Conservation (phyloP, 2,113 vertebrate genomes). For the Embiotoca jacksoni region DNA sequence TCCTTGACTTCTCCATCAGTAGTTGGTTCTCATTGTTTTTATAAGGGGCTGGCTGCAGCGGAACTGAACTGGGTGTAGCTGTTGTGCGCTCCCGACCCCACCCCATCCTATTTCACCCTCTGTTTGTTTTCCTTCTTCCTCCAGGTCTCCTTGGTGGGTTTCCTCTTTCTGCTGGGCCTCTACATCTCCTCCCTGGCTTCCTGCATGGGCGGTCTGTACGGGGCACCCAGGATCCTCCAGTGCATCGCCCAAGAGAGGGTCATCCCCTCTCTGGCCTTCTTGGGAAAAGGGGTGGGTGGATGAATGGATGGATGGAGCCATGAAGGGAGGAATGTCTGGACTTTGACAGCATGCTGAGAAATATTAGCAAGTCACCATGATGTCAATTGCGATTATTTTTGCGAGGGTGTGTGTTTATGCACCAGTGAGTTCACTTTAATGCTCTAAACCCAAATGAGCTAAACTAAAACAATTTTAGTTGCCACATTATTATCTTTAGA, state of each 20-base stretch:
- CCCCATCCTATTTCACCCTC: slow-evolving; percentile 80
- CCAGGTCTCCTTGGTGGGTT: slow-evolving; percentile 97
- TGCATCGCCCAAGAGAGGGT: slow-evolving; percentile 97
- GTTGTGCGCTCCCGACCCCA: slow-evolving; percentile 63
- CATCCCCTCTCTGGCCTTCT: slow-evolving; percentile 88
- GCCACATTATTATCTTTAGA: not conserved
- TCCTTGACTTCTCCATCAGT: slow-evolving; percentile 45
- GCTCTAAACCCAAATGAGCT: not conserved
- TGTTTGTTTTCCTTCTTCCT: slow-evolving; percentile 82
- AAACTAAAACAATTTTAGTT: not conserved
- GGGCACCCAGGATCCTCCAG: slow-evolving; percentile 96
- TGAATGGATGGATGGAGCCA: slow-evolving; percentile 13
- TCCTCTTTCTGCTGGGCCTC: slow-evolving; percentile 96
- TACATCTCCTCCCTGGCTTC: slow-evolving; percentile 98
- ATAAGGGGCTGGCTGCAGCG: slow-evolving; percentile 72
- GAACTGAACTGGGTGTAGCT: slow-evolving; percentile 80
- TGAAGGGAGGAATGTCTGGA: slow-evolving; percentile 27
- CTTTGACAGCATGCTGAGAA: not conserved
- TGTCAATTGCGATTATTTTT: slow-evolving; percentile 3
- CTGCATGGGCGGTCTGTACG: slow-evolving; percentile 97
- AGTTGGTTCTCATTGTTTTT: slow-evolving; percentile 67
- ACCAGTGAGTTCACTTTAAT: not conserved
- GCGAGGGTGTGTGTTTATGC: slow-evolving; percentile 1
- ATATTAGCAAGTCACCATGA: slow-evolving; percentile 11
- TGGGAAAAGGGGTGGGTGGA: slow-evolving; percentile 90